Base-by-base conservation (phyloP, 2,888 invertebrate species). In the Pediacus dermestoides region DNA sequence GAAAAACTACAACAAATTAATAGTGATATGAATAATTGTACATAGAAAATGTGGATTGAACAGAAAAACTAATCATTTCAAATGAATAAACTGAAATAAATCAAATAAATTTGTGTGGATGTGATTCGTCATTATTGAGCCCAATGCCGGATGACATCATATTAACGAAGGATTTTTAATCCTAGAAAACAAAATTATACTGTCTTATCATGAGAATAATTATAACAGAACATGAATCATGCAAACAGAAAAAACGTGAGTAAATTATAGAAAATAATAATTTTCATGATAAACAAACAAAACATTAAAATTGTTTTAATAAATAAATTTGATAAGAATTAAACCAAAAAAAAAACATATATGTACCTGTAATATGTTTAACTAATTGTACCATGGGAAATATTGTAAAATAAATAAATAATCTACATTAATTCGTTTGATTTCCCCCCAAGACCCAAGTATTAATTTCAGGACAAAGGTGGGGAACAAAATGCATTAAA, bases 131-230 rank as follows among this genome's bases (percentile, higher is more conserved):
- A 46, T 45, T 46, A 42, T 39, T 54, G 55, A 58, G 57, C 55
- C 55, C 56, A 48, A 50, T 53, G 57, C 44, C 50, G 48, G 38
- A 37, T 53, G 46, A 48, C 41, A 48, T 49, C 52, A 47, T 44
- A 49, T 55, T 49, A 58, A 53, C 55, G 57, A 46, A 56, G 55
- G 42, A 59, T 52, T 50, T 60, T 58, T 53, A 58, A 50, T 42
- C 55, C 53, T 58, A 59, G 44, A 58, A 58, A 54, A 49, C 46
- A 37, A 47, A 45, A 47, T 14, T 2, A 11, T 32, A 10, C 39
- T 27, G 39, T 36, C 18, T 7, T 26, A 23, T 31, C 34, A 30
- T 37, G 36, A 39, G 23, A 16, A 37, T 44, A 34, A 40, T 34
- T 37, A 36, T 31, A 2, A 12, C 18, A 30, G 10, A 16, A 37